Base-by-base conservation (phyloP, 2,888 invertebrate genomes). In the Drosophila buzzatii region DNA sequence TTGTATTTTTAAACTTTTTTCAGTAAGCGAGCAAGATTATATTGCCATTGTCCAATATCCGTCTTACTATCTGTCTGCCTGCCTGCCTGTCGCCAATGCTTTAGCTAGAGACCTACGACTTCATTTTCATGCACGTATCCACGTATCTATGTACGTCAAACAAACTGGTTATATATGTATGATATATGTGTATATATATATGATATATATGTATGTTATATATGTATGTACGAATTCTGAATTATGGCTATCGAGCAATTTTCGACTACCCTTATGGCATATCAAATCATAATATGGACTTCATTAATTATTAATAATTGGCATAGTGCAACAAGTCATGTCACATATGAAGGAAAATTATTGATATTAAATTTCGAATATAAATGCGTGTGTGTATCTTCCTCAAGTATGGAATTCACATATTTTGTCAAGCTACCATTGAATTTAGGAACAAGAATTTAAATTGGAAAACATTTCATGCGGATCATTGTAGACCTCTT, bases 1-100 rank as follows among this genome's bases (percentile, higher is more conserved):
- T 39, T 16, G 9, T 39, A 16, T 23, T 58, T 57, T 6, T 49
- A 10, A 16, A 37, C 20, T 52, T 8, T 14, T 35, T 52, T 16
- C 18, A 20, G 12, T 20, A 20, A 52, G 8, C 14, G 35, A 35
- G 16, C 20, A 52, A 20, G 20, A 52, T 52, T 35, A 14, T 52
- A 52, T 20, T 23, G 53, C 37, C 16, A 37, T 23, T 53, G 23
- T 6, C 16, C 53, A 53, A 53, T 53, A 53, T 53, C 53, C 53
- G 53, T 23, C 37, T 53, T 9, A 6, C 10, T 33, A n/a, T 18
- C 27, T 27, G 27, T 27, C 27, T 27, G 6, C 6, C 33, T 33
- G 10, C 12, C 33, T n/a, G 33, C 27, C n/a, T 18, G 33, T 18
- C 31, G 14, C 5, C 37, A 14, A 20, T 7, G 37, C 16, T 3